These are phyloP conservation scores for Alouatta caraya DNA, from an alignment of 2,797 vertebrate genomes.

Conservation along the genomic window DNA sequence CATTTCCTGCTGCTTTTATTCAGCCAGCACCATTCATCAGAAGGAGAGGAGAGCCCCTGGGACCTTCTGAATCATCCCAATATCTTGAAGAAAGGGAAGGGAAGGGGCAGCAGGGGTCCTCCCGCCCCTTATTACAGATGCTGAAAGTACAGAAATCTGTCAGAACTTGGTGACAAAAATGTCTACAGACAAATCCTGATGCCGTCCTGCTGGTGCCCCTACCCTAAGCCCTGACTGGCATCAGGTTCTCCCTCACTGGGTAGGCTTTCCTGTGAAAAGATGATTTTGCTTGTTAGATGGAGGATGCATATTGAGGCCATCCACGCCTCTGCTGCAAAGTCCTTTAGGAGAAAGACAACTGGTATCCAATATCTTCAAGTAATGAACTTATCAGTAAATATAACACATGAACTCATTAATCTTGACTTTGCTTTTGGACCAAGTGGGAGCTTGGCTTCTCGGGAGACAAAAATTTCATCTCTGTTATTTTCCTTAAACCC, in stretches of 20 bases:
- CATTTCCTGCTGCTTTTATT: conserved; percentile 30
- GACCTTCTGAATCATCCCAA: neutral
- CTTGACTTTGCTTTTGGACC: conserved; percentile 69
- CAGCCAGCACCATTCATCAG: neutral
- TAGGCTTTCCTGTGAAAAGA: neutral
- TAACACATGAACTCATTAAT: conserved; percentile 73
- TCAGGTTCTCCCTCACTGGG: neutral
- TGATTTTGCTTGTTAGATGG: conserved; percentile 32
- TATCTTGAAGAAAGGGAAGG: neutral
- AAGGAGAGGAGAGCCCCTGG: neutral
- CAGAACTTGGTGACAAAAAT: neutral
- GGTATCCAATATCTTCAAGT: conserved; percentile 57
- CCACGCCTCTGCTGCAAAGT: conserved; percentile 50
- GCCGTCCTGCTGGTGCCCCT: neutral
- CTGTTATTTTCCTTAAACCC: conserved; percentile 65
- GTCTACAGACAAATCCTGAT: neutral
- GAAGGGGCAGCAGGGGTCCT: neutral
- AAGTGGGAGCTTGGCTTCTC: conserved; percentile 68
- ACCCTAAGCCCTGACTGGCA: neutral
- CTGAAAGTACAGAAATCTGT: neutral
- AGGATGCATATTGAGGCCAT: conserved; percentile 7
- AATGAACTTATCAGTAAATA: conserved; percentile 78
- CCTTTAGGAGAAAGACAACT: conserved; percentile 68
- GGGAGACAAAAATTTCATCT: conserved; percentile 62
- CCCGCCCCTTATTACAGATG: neutral